phyloP scores from a whole-genome alignment of 2,113 vertebrate species.

The Zosterops hypoxanthus region DNA sequence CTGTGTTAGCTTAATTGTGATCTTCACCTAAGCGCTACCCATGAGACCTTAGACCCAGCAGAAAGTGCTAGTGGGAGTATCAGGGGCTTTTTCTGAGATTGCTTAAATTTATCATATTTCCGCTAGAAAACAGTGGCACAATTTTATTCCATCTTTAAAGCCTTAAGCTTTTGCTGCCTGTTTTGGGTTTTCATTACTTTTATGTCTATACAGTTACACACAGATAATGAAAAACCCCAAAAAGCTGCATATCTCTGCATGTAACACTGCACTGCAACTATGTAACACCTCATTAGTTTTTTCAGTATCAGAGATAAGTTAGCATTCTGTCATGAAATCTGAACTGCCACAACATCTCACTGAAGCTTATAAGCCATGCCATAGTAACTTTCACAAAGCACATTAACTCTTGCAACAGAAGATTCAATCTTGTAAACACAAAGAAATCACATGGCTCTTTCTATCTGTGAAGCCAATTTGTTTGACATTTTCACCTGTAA shows the following conservation, averaged over 20 bases:
- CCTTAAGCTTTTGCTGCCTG: background rate
- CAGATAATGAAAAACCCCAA: background rate
- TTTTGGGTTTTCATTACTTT: constrained; percentile 40
- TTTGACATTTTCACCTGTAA: constrained; percentile 8
- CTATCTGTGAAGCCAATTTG: background rate
- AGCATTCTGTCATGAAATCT: constrained; percentile 52
- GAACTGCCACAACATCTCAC: background rate
- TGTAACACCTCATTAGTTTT: constrained; percentile 61
- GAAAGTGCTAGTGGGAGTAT: background rate
- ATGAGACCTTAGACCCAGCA: background rate
- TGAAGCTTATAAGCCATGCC: background rate
- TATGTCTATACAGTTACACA: background rate
- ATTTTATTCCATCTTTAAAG: constrained; percentile 10
- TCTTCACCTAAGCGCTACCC: background rate
- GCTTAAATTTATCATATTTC: background rate
- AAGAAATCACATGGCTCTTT: background rate
- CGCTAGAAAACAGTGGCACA: background rate
- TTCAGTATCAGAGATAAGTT: constrained; percentile 40
- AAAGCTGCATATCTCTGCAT: background rate
- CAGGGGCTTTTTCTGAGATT: background rate
- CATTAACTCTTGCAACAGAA: constrained; percentile 9
- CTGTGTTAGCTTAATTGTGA: background rate
- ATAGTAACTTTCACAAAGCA: constrained; percentile 1
- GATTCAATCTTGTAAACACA: background rate
- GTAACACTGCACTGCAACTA: background rate